phyloP scores from a whole-genome alignment of 2,888 invertebrate species.

The Odontocerum albicorne region DNA sequence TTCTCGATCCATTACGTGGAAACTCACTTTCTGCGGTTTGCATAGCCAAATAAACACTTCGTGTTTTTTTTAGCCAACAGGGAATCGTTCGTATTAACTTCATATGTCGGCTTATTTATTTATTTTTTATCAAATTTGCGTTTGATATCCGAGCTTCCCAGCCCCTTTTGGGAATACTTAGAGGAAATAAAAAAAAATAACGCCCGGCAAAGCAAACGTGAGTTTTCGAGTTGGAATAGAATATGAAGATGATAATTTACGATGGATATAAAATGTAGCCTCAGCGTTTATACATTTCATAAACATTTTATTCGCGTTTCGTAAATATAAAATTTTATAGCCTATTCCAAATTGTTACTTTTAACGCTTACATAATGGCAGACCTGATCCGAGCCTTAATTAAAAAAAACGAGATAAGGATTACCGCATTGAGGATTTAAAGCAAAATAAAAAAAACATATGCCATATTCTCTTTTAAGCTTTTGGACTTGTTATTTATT shows the following conservation, averaged over 20 bases:
- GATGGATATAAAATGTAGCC: not conserved
- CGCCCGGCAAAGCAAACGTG: not conserved
- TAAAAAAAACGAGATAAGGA: not conserved
- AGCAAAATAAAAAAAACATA: too few relatives aligned
- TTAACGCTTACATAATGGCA: not conserved
- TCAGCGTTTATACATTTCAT: not conserved
- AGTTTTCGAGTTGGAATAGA: not conserved
- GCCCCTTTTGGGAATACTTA: slow-evolving; percentile 18
- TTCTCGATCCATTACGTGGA: too few relatives aligned
- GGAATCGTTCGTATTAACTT: slow-evolving; percentile 22
- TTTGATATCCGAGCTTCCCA: slow-evolving; percentile 5
- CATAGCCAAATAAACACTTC: slow-evolving; percentile 22
- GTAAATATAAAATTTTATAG: not conserved
- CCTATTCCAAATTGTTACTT: not conserved
- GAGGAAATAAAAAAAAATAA: slow-evolving; percentile 10
- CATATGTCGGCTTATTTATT: slow-evolving; percentile 12
- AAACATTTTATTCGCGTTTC: not conserved
- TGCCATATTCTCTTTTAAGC: too few relatives aligned
- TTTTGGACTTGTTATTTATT: too few relatives aligned
- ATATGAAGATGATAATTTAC: not conserved
- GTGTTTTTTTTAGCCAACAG: slow-evolving; percentile 8
- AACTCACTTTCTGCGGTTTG: slow-evolving; percentile 22
- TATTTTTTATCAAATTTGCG: slow-evolving; percentile 15
- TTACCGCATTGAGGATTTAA: too few relatives aligned
- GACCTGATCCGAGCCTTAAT: not conserved